Base-by-base conservation (phyloP, 2,113 vertebrate species). In the Ceyx melanurus region DNA sequence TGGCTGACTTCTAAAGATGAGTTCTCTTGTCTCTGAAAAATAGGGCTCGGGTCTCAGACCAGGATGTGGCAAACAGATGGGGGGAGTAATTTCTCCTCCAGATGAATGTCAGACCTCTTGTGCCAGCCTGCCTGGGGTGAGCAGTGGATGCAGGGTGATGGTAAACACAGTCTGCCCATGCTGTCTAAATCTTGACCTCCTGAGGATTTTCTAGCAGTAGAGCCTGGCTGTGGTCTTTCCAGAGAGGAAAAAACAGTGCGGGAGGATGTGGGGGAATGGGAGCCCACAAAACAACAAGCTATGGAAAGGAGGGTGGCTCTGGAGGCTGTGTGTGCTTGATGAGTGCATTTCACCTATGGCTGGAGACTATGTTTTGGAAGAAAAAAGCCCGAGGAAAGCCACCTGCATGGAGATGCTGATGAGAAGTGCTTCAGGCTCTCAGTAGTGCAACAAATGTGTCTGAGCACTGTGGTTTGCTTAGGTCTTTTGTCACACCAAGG, bases 401-500 rank as follows among this genome's bases (percentile, higher is more conserved):
- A 68, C 37, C 33, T 56, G 53, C 62, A 50, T 2, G 31, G 17
- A n/a, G 48, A 31, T 68, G 67, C 72, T 0, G 0, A 29, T 66
- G 86, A 57, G 57, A 92, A 40, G 11, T 1, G 2, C 46, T 82
- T 33, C 1, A 2, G 61, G 68, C 29, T 60, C 54, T 87, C 50
- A 42, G 42, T 42, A 43, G 56, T 77, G 43, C 31, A 82, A 26
- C 56, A 70, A 68, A 82, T 28, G 29, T 66, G 54, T 85, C 4
- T 0, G 3, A 48, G 46, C 0, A 0, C 18, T 3, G 37, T n/a
- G 67, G 25, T 50, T 89, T 82, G 88, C 64, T 89, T 37, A 43
- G 31, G 53, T 19, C 50, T 77, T 37, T 29, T 57, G 40, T 66
- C 1, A 2, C 33, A 37, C 25, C 2, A 2, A 11, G 57, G 51